phyloP scores from a whole-genome alignment of 1,140 invertebrate genomes.

The Drosophila tsacasi region DNA sequence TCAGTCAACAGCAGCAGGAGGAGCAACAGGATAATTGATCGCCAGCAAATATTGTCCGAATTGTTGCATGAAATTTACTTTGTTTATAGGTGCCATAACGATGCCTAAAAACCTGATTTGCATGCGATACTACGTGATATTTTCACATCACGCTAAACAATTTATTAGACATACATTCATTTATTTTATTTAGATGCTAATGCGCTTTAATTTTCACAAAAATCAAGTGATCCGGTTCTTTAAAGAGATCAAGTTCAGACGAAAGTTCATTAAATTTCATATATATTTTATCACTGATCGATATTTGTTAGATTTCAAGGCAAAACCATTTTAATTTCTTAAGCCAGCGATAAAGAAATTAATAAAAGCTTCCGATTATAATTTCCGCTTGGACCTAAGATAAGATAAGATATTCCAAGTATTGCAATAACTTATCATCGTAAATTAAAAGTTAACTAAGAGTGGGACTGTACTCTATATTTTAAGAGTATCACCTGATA shows the following conservation, averaged over 20 bases:
- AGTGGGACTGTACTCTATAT: constrained; percentile 5
- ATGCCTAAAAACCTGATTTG: constrained; percentile 21
- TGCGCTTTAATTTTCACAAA: constrained; percentile 6
- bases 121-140: constrained; percentile 28
- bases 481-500: neutral
- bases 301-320: neutral
- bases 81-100: constrained; percentile 12
- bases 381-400: constrained; percentile 28
- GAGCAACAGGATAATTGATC: constrained; percentile 49
- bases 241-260: neutral
- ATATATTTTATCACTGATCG: constrained; percentile 17
- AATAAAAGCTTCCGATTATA: constrained; percentile 28
- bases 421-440: neutral
- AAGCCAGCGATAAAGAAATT: constrained; percentile 9
- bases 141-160: constrained; percentile 39
- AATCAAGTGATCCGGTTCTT: constrained; percentile 4
- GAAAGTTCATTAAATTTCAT: neutral
- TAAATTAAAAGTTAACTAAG: neutral
- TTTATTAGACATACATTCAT: constrained; percentile 30
- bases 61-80: constrained; percentile 7
- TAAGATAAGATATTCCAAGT: constrained; percentile 5
- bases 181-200: constrained; percentile 27
- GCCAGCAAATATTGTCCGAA: constrained; percentile 20
- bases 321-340: constrained; percentile 16
- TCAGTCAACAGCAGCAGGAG: constrained; percentile 6